A percentile compares a stretch with the other conserved stretches of the same genome.
Conservation (phyloP, 2,113 vertebrate species). For the Gymnorhina tibicen region DNA sequence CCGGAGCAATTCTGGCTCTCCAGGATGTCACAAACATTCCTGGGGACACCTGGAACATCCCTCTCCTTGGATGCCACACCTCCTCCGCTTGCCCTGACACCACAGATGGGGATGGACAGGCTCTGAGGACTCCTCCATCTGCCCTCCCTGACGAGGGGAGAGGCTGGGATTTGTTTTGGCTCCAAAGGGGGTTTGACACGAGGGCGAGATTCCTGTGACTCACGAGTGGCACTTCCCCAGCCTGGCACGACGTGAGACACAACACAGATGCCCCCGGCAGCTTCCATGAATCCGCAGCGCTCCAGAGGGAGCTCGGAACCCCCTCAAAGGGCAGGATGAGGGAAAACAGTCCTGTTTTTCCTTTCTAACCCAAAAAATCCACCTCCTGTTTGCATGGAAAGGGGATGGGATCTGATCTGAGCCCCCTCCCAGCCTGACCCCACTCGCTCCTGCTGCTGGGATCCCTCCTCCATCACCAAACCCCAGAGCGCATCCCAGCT, state of each 20-base stretch:
- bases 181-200: not conserved
- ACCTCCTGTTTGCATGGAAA: not conserved
- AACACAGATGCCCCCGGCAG: not conserved
- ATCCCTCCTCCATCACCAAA: not conserved
- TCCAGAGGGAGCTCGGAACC: not conserved
- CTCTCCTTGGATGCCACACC: not conserved
- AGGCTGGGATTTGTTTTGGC: not conserved
- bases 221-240: not conserved
- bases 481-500: accelerated
- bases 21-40: not conserved
- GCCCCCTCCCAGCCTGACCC: not conserved
- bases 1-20: not conserved
- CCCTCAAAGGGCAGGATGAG: not conserved
- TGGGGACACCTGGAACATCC: not conserved
- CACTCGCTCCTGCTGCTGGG: not conserved
- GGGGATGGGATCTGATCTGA: not conserved
- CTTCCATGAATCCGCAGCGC: accelerated
- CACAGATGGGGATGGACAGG: not conserved
- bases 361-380: not conserved
- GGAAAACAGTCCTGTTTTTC: accelerated
- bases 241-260: not conserved
- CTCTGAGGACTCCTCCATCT: not conserved
- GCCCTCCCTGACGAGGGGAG: not conserved
- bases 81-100: not conserved
- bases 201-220: not conserved